These are phyloP conservation scores for Semibalanus balanoides DNA, from an alignment of 1,140 invertebrate genomes.

Conservation along the genomic window DNA sequence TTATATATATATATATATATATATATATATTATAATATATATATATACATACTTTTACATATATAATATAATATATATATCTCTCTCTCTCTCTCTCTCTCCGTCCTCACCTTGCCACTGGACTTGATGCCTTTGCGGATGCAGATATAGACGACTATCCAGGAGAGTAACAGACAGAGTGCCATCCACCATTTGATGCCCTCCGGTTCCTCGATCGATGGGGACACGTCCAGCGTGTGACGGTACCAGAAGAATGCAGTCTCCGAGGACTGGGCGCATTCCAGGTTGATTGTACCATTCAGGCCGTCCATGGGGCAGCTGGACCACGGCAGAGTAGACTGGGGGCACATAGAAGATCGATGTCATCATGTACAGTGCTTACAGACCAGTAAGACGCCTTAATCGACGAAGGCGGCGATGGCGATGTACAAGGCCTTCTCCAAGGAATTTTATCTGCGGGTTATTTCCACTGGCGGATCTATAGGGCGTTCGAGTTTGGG, in stretches of 20 bases:
- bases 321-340: constrained; percentile 68
- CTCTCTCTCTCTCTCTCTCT: neutral
- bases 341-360: constrained; percentile 14
- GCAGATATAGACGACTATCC: constrained; percentile 88
- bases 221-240: constrained; percentile 62
- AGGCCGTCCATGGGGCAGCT: constrained; percentile 45
- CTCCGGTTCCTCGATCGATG: constrained; percentile 62
- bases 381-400: too few relatives aligned
- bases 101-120: constrained; percentile 54
- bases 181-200: constrained; percentile 87
- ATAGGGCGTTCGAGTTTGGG: too few relatives aligned
- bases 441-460: too few relatives aligned
- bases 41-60: too few relatives aligned
- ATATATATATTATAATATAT: too few relatives aligned
- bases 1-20: too few relatives aligned
- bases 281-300: constrained; percentile 28
- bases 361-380: too few relatives aligned
- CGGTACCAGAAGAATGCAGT: constrained; percentile 81
- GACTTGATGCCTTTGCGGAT: constrained; percentile 89
- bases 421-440: too few relatives aligned
- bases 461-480: too few relatives aligned
- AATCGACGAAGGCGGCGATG: too few relatives aligned
- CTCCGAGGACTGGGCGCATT: constrained; percentile 63
- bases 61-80: too few relatives aligned
- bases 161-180: constrained; percentile 74